Conservation (phyloP, 2,888 invertebrate species). For the Caenorhabditis becei region DNA sequence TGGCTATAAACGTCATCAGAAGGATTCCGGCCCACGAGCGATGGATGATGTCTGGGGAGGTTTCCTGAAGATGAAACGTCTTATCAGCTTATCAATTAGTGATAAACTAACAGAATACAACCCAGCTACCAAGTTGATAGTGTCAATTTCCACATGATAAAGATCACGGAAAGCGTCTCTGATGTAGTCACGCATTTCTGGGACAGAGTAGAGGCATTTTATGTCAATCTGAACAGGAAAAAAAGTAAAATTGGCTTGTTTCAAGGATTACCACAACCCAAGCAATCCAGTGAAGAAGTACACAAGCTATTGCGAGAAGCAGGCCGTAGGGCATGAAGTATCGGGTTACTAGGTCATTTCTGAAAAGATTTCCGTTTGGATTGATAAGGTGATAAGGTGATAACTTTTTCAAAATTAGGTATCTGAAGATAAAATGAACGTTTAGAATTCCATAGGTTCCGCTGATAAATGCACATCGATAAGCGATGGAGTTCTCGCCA, state of each 20-base stretch:
- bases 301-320: neutral
- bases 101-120: conserved; percentile 29
- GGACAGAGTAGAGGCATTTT: neutral
- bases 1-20: neutral
- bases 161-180: neutral
- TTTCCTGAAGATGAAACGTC: neutral
- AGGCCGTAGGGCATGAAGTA: conserved; percentile 41
- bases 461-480: too few relatives aligned
- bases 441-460: neutral
- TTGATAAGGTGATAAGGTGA: neutral
- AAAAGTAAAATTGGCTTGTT: too few relatives aligned
- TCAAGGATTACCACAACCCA: conserved; percentile 16
- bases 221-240: conserved; percentile 5
- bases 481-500: too few relatives aligned
- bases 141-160: conserved; percentile 7
- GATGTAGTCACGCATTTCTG: conserved; percentile 25
- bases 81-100: neutral
- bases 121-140: conserved; percentile 13
- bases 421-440: neutral
- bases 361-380: neutral
- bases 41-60: neutral
- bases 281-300: conserved; percentile 15
- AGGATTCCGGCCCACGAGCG: neutral
- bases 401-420: neutral
- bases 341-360: conserved; percentile 18